Evolutionary conservation across 2,888 invertebrate genomes (phyloP), one percentile per base, ranked within the genome.

Genomic region (Kuschelorhynchus macadamiae): DNA sequence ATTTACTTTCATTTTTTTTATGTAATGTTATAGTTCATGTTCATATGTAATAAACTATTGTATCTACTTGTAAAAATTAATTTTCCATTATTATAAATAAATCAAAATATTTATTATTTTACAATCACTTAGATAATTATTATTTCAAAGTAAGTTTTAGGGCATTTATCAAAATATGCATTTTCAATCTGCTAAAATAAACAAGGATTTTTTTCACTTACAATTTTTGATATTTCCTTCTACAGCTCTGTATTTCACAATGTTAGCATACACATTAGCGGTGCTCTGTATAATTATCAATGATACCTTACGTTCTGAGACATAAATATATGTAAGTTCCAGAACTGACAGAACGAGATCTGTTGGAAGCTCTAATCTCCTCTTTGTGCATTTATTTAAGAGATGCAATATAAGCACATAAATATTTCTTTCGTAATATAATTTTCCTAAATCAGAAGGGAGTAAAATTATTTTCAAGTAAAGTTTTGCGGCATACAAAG

Each of bases 381-480:
- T 50, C 20, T 50, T 50, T 17, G 12, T 41, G 33, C 12, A 32
- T 20, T 41, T 52, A 12, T 72, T 62, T 33, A 62, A 49, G 20
- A 66, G 33, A 21, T 63, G 17, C 30, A 75, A 36, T 55, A 70
- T 66, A 11, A 67, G 46, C 33, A 64, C 67, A 33, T 70, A 73
- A 53, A 76, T 69, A 47, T 72, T 72, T 14, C 17, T 61, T 25
- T 74, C 74, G 68, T 71, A 75, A 65, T 72, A 76, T 20, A 72
- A 59, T 65, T 74, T 73, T 20, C 72, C 75, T 46, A 75, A 65
- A 41, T 67, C 72, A 11, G 71, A 52, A 44, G 75, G 71, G n/a
- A 74, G 11, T 12, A 65, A 61, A 21, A 75, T 64, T 14, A 76
- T 56, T 57, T 74, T 75, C 17, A 76, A 65, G 44, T 76, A 77